Conservation (phyloP, 2,113 vertebrate genomes). For the Anarrhichthys ocellatus region DNA sequence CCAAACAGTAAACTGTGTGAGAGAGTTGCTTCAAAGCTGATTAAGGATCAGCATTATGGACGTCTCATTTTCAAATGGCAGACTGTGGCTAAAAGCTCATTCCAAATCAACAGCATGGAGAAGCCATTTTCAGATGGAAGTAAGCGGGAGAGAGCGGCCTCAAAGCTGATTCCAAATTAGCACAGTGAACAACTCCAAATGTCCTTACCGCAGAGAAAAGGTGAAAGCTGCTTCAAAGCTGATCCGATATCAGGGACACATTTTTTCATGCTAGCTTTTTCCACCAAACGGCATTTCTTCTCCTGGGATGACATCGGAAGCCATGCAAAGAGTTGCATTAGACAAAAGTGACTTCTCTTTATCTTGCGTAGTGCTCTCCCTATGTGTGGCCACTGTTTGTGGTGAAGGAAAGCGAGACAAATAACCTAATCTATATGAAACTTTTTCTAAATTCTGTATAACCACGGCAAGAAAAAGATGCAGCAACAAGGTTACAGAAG, state of each 20-base stretch:
- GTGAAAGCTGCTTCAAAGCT: conserved; percentile 44
- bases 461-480: not conserved
- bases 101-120: not conserved
- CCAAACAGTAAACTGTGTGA: too few species aligned
- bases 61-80: not conserved
- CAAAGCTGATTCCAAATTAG: conserved; percentile 26
- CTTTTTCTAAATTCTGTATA: not conserved
- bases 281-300: conserved; percentile 41
- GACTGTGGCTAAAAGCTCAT: not conserved
- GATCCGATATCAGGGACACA: conserved; percentile 27
- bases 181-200: not conserved
- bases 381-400: not conserved
- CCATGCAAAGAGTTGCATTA: not conserved
- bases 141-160: not conserved
- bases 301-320: conserved; percentile 31
- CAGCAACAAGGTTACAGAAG: not conserved
- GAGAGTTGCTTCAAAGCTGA: not conserved
- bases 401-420: not conserved
- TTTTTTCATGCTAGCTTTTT: conserved; percentile 32
- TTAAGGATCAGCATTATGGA: conserved; percentile 15
- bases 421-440: not conserved
- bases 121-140: not conserved
- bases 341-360: conserved; percentile 9
- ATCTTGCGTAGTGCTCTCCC: not conserved
- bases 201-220: not conserved